Evolutionary conservation across 2,113 vertebrate genomes (phyloP).

Genomic region (Heloderma charlesbogerti): DNA sequence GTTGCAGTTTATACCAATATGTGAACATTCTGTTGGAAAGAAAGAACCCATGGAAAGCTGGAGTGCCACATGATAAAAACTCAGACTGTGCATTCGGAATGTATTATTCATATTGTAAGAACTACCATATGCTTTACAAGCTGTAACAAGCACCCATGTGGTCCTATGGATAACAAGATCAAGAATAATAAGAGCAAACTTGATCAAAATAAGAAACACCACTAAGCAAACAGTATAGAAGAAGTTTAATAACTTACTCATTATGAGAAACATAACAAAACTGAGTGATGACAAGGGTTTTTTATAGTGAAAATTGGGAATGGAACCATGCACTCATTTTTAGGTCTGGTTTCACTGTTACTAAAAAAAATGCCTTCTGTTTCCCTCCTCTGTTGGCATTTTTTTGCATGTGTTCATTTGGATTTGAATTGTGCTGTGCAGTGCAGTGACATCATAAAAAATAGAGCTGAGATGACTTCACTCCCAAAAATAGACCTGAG

Average conservation of each 20-base stretch:
- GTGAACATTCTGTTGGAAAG: slow-evolving; percentile 53
- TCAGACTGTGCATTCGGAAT: slow-evolving; percentile 64
- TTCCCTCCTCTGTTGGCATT: not conserved
- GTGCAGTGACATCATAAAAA: not conserved
- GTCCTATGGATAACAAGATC: slow-evolving; percentile 70
- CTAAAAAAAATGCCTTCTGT: slow-evolving; percentile 9
- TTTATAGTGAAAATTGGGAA: not conserved
- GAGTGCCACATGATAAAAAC: slow-evolving; percentile 66
- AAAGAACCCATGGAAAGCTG: slow-evolving; percentile 57
- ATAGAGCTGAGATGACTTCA: not conserved
- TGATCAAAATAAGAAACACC: slow-evolving; percentile 54
- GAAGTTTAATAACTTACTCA: not conserved
- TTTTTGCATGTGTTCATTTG: not conserved
- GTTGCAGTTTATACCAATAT: slow-evolving; percentile 55
- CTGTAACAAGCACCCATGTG: slow-evolving; percentile 68
- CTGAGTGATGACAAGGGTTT: not conserved
- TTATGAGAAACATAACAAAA: slow-evolving; percentile 3
- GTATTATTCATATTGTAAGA: slow-evolving; percentile 68
- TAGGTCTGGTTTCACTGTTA: not conserved
- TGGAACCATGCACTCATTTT: not conserved
- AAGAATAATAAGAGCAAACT: slow-evolving; percentile 64
- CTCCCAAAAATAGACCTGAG: not conserved
- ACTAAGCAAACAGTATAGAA: slow-evolving; percentile 17
- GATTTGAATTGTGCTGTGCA: not conserved
- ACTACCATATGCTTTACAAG: slow-evolving; percentile 72